Evolutionary conservation across 2,888 invertebrate species (phyloP).

Genomic region (Pandemis cinnamomeana): DNA sequence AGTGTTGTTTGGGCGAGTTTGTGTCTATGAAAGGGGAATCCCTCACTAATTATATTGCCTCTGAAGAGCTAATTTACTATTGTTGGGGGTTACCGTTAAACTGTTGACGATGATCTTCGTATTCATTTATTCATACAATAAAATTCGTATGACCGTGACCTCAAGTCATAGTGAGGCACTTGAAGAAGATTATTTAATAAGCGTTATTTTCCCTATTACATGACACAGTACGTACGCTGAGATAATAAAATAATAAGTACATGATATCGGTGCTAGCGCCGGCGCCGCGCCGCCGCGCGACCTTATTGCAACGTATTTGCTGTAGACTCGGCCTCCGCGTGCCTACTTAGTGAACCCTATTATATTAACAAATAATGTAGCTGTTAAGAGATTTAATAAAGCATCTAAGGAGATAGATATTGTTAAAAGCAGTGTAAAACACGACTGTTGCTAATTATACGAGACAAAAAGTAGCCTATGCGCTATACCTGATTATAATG

Average conservation of each 20-base stretch:
- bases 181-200: neutral
- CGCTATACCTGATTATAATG: too few relatives aligned
- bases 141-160: neutral
- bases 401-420: too few relatives aligned
- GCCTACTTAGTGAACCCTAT: neutral
- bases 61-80: neutral
- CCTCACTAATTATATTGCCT: neutral
- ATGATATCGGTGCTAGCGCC: slow-evolving; percentile 60
- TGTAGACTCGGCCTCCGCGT: slow-evolving; percentile 37
- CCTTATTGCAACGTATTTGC: slow-evolving; percentile 70
- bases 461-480: too few relatives aligned
- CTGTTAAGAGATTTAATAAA: too few relatives aligned
- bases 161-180: too few relatives aligned
- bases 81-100: neutral
- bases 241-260: too few relatives aligned
- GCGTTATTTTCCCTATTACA: neutral
- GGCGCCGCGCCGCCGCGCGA: slow-evolving; percentile 76
- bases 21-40: neutral
- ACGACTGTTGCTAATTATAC: too few relatives aligned
- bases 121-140: neutral
- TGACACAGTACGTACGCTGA: neutral
- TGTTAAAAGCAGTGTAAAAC: too few relatives aligned
- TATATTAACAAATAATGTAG: neutral
- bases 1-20: too few relatives aligned
- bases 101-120: neutral